These are phyloP conservation scores for Stomorhina lunata DNA, from an alignment of 2,888 invertebrate genomes.

Conservation along the genomic window DNA sequence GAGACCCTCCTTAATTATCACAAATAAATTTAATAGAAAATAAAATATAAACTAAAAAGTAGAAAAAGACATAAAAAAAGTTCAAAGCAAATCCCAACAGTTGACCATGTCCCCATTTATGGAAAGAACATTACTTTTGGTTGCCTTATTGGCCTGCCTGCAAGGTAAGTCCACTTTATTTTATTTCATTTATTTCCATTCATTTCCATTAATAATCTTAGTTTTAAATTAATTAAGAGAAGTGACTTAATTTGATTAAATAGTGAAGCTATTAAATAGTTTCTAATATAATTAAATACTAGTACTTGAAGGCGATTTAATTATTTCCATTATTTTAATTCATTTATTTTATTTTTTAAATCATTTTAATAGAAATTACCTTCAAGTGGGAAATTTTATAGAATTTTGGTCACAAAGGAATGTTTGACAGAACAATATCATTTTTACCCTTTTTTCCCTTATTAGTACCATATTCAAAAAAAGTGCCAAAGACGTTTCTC, in stretches of 20 bases:
- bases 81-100: slow-evolving; percentile 78
- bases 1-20: neutral
- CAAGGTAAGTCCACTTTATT: slow-evolving; percentile 79
- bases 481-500: too few species aligned
- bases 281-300: neutral
- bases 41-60: neutral
- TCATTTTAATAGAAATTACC: too few species aligned
- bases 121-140: slow-evolving; percentile 76
- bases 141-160: slow-evolving; percentile 77
- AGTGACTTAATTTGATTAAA: slow-evolving; percentile 20
- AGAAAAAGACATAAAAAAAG: slow-evolving; percentile 4
- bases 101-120: slow-evolving; percentile 76
- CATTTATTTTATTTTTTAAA: too few species aligned
- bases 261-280: neutral
- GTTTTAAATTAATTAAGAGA: slow-evolving; percentile 15
- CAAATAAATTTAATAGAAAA: neutral
- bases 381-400: too few species aligned
- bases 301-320: too few species aligned
- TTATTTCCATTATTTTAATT: too few species aligned
- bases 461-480: too few species aligned
- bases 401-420: too few species aligned
- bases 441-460: too few species aligned
- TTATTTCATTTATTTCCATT: neutral
- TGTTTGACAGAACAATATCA: too few species aligned
- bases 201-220: neutral